Conservation (phyloP, 1,140 invertebrate species). For the Trichogramma pretiosum region DNA sequence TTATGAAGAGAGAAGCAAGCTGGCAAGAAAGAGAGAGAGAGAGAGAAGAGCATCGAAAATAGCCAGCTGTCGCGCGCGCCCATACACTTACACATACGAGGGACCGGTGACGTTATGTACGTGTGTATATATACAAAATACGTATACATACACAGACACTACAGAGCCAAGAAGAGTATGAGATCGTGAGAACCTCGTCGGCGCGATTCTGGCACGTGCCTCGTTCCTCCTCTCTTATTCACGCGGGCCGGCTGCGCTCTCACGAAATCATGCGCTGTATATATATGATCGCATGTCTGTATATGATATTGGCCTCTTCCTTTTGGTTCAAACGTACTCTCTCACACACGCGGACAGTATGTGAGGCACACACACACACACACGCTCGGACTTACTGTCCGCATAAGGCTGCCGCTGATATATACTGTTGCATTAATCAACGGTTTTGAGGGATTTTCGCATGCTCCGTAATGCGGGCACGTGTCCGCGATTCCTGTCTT, state of each 20-base stretch:
- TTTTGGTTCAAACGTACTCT: too few species aligned
- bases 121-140: too few species aligned
- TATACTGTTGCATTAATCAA: slow-evolving; percentile 12
- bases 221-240: slow-evolving; percentile 13
- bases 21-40: slow-evolving; percentile 10
- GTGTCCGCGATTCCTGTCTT: too few species aligned
- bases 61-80: slow-evolving; percentile 31
- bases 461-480: slow-evolving; percentile 10
- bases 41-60: slow-evolving; percentile 32
- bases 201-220: slow-evolving; percentile 33
- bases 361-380: background rate
- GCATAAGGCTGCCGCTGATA: too few species aligned
- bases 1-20: too few species aligned
- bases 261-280: slow-evolving; percentile 21
- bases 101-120: too few species aligned
- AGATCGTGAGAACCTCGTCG: slow-evolving; percentile 22
- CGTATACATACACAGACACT: too few species aligned
- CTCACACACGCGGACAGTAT: background rate
- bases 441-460: slow-evolving; percentile 11
- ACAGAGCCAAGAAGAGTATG: too few species aligned
- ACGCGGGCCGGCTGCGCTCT: slow-evolving; percentile 22
- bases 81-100: too few species aligned
- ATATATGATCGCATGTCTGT: too few species aligned
- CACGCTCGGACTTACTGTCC: background rate
- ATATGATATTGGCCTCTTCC: too few species aligned